These are phyloP conservation scores for Podiceps cristatus DNA, from an alignment of 2,113 vertebrate genomes.

Conservation along the genomic window DNA sequence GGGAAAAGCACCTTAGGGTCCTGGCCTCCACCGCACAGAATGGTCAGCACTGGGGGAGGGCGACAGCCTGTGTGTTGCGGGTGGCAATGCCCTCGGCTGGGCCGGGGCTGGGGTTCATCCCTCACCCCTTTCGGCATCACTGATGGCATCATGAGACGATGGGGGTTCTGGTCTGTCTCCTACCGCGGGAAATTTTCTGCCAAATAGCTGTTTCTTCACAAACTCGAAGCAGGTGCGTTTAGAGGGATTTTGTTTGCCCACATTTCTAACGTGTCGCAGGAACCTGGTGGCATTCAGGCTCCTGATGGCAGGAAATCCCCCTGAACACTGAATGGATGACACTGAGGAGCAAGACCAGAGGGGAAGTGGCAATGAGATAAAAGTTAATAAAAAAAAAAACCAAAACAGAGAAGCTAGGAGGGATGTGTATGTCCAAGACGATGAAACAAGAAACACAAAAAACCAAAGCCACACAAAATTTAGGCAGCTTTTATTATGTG, in stretches of 20 bases:
- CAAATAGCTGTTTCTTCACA: background rate
- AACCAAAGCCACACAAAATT: accelerated
- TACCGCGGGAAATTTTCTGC: background rate
- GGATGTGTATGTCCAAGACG: background rate
- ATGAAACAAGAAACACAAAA: background rate
- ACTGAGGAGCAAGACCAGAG: background rate
- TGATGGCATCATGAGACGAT: background rate
- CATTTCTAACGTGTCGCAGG: accelerated
- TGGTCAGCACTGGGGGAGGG: accelerated
- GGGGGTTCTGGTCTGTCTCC: background rate
- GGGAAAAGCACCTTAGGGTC: background rate
- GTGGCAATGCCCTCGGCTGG: background rate
- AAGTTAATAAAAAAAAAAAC: background rate
- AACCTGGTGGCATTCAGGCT: background rate
- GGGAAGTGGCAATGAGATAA: background rate
- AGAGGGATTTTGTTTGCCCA: background rate
- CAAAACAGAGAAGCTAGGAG: background rate
- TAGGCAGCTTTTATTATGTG: background rate
- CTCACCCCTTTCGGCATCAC: background rate
- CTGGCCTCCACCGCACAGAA: background rate
- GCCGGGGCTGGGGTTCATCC: background rate
- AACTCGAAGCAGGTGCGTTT: background rate
- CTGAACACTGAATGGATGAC: background rate
- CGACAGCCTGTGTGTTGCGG: background rate
- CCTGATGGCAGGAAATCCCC: background rate